phyloP scores from a whole-genome alignment of 2,113 vertebrate genomes.

The Apistogramma diplotaenia region DNA sequence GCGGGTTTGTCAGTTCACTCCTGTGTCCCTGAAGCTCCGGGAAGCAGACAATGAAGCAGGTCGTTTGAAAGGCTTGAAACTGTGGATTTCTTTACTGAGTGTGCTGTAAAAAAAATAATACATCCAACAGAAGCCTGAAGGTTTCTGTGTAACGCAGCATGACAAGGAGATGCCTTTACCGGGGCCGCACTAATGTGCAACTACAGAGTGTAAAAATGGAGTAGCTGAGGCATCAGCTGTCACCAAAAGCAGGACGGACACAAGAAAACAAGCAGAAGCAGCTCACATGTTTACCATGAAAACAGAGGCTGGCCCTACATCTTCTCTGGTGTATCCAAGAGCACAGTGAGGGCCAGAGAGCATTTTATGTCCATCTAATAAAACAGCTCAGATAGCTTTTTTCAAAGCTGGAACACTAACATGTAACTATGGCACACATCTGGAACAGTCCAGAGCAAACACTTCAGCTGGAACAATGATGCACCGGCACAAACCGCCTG shows the following conservation, averaged over 20 bases:
- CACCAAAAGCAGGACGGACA: background rate
- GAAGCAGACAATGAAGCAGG: background rate
- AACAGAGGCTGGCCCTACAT: background rate
- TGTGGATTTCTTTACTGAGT: too few relatives aligned
- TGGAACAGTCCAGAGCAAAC: background rate
- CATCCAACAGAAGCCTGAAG: background rate
- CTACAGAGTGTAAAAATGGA: background rate
- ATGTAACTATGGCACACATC: background rate
- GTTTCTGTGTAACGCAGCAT: background rate
- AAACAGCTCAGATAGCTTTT: background rate
- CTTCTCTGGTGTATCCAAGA: background rate
- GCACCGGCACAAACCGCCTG: background rate
- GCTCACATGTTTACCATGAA: background rate
- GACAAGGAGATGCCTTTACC: background rate
- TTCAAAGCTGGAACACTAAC: background rate
- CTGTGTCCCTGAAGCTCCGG: background rate
- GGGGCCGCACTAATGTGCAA: background rate
- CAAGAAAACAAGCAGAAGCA: background rate
- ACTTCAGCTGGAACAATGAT: background rate
- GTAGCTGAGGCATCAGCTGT: background rate
- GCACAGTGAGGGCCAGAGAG: background rate
- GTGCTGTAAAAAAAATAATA: background rate
- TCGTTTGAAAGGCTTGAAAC: too few relatives aligned
- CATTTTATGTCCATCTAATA: background rate
- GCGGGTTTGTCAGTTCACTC: background rate